Conservation (phyloP, 2,797 vertebrate genomes). For the Sebastes miniatus region DNA sequence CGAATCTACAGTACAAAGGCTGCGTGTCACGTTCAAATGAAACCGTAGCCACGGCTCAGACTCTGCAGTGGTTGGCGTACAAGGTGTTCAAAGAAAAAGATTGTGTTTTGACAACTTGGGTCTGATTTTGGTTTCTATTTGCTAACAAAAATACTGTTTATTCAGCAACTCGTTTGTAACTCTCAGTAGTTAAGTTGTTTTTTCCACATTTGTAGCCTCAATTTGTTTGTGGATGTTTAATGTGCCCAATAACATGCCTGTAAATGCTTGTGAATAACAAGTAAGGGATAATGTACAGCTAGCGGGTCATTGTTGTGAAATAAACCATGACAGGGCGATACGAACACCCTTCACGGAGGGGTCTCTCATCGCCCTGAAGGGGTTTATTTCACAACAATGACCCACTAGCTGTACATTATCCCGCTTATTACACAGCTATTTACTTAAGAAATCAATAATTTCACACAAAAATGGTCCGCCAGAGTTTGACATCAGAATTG, state of each 20-base stretch:
- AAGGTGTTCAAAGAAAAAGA: neutral
- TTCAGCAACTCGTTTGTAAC: neutral
- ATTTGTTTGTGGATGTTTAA: neutral
- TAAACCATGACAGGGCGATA: too few species aligned
- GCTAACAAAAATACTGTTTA: neutral
- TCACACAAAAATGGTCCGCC: too few species aligned
- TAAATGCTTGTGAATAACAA: neutral
- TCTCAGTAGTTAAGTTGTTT: neutral
- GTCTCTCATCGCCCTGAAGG: too few species aligned
- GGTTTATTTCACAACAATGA: too few species aligned
- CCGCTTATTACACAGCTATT: too few species aligned
- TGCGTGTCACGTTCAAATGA: slow-evolving; percentile 22
- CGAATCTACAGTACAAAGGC: slow-evolving; percentile 31
- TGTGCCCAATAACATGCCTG: neutral
- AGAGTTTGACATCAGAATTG: too few species aligned
- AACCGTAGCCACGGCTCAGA: neutral
- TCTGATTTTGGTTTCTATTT: neutral
- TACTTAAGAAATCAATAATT: too few species aligned
- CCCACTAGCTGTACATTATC: too few species aligned
- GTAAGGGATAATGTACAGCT: neutral
- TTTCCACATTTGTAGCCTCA: neutral
- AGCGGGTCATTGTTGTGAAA: too few species aligned
- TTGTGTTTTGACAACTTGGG: neutral
- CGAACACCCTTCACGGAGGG: too few species aligned
- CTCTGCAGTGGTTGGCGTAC: neutral